Evolutionary conservation across 2,113 vertebrate genomes (phyloP).

Genomic region (Cheirogaleus medius): DNA sequence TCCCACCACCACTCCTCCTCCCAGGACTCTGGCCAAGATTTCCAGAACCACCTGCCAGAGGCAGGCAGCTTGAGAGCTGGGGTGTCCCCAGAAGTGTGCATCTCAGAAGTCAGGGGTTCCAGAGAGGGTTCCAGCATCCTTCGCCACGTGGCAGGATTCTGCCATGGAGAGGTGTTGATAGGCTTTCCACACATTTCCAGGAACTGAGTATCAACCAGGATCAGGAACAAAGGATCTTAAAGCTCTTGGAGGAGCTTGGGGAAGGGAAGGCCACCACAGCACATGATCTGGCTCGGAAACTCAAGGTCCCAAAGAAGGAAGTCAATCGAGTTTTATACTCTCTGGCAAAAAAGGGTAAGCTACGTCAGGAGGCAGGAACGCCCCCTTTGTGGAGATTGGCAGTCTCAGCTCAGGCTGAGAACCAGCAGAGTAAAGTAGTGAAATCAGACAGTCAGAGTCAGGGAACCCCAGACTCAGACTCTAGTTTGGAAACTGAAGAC

Average conservation of each 20-base stretch:
- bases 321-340: constrained; percentile 90
- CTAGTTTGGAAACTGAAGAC: background rate
- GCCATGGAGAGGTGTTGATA: background rate
- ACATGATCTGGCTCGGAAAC: constrained; percentile 80
- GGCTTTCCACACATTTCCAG: constrained; percentile 57
- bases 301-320: constrained; percentile 86
- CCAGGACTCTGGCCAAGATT: background rate
- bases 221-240: constrained; percentile 64
- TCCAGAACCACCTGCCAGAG: constrained; percentile 46
- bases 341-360: constrained; percentile 80
- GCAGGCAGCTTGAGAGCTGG: constrained; percentile 39
- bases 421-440: background rate
- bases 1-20: rapidly evolving
- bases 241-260: constrained; percentile 80
- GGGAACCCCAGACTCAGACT: rapidly evolving
- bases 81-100: rapidly evolving
- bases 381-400: constrained; percentile 89
- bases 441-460: background rate
- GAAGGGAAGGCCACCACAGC: constrained; percentile 82
- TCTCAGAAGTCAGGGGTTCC: background rate
- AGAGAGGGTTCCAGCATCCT: background rate
- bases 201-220: constrained; percentile 53
- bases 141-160: rapidly evolving
- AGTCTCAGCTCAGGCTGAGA: rapidly evolving
- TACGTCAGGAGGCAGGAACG: constrained; percentile 68